Conservation (phyloP, 2,888 invertebrate species). For the Molanna angustata region DNA sequence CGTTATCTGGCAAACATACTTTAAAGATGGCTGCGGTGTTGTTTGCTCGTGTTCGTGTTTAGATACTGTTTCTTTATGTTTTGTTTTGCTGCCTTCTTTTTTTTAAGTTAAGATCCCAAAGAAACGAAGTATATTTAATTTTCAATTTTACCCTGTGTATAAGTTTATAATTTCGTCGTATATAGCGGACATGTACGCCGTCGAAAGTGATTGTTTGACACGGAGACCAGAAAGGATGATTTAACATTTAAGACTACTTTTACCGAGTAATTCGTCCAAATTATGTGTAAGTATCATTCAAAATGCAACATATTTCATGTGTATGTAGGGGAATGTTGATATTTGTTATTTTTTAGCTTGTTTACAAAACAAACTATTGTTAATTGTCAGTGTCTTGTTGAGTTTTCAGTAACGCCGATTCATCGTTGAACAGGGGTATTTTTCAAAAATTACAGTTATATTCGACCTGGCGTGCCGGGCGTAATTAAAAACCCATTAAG, state of each 20-base stretch:
- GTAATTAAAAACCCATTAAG: no score
- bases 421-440: no score
- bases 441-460: no score
- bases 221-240: conserved; percentile 15
- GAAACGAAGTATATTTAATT: conserved; percentile 2
- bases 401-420: no score
- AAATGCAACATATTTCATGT: background rate
- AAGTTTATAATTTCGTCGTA: background rate
- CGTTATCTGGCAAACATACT: no score
- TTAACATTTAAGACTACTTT: conserved; percentile 12
- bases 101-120: background rate
- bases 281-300: conserved; percentile 18
- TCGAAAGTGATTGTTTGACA: conserved; percentile 23
- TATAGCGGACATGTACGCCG: conserved; percentile 37
- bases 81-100: conserved; percentile 39
- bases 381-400: no score
- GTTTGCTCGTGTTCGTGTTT: conserved; percentile 54
- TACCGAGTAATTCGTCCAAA: conserved; percentile 9
- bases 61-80: conserved; percentile 51
- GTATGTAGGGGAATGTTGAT: no score
- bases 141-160: background rate
- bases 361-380: no score
- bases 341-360: no score
- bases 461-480: no score
- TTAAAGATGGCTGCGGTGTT: conserved; percentile 56